Evolutionary conservation across 1,140 invertebrate species (phyloP).

Genomic region (Tenebrio molitor): DNA sequence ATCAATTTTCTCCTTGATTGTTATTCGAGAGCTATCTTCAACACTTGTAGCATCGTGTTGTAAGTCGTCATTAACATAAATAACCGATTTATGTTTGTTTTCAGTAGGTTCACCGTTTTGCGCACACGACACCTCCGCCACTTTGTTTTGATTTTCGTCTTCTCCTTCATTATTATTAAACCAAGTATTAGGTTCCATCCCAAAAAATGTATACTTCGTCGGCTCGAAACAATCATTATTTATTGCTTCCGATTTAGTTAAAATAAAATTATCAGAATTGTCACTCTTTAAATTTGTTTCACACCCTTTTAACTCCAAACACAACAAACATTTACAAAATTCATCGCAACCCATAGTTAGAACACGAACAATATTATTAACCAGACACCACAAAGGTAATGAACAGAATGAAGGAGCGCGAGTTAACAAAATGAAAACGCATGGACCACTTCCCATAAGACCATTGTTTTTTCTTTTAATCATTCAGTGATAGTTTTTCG

Average conservation of each 20-base stretch:
- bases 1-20: slow-evolving; percentile 59
- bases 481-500: slow-evolving; percentile 10
- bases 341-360: slow-evolving; percentile 67
- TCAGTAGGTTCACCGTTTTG: slow-evolving; percentile 47
- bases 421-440: slow-evolving; percentile 24
- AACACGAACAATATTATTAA: slow-evolving; percentile 4
- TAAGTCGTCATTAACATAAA: slow-evolving; percentile 61
- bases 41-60: slow-evolving; percentile 56
- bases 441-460: slow-evolving; percentile 32
- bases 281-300: slow-evolving; percentile 58
- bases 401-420: slow-evolving; percentile 12
- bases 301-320: slow-evolving; percentile 66
- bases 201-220: slow-evolving; percentile 62
- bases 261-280: slow-evolving; percentile 66
- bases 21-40: slow-evolving; percentile 44
- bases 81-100: slow-evolving; percentile 63
- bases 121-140: not conserved
- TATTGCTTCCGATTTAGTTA: slow-evolving; percentile 60
- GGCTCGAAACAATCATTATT: slow-evolving; percentile 32
- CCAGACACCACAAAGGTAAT: not conserved
- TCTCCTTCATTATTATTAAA: slow-evolving; percentile 64
- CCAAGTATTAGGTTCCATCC: slow-evolving; percentile 54
- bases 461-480: slow-evolving; percentile 29
- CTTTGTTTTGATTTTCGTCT: slow-evolving; percentile 59
- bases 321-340: slow-evolving; percentile 69